These are phyloP conservation scores for Parelbella ahira DNA, from an alignment of 2,888 invertebrate genomes.

Conservation along the genomic window DNA sequence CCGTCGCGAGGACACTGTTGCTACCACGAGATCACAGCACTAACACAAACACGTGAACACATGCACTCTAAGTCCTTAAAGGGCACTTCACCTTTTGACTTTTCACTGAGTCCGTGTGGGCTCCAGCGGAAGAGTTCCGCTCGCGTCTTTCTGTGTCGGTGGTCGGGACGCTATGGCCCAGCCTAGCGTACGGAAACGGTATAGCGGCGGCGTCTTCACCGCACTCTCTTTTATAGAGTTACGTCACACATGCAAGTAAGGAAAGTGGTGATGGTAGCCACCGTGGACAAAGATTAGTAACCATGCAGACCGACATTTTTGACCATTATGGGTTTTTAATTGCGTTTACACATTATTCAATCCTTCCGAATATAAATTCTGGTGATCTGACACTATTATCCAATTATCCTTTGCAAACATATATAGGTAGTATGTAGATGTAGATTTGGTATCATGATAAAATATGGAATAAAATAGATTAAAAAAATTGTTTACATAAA, in stretches of 20 bases:
- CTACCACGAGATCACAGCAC: slow-evolving; percentile 64
- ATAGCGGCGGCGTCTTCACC: slow-evolving; percentile 77
- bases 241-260: slow-evolving; percentile 77
- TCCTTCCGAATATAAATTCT: too few species aligned
- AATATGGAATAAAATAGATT: too few species aligned
- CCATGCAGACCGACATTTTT: slow-evolving; percentile 41
- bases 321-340: too few species aligned
- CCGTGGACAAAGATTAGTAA: slow-evolving; percentile 57
- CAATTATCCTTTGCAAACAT: too few species aligned
- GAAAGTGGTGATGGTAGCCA: slow-evolving; percentile 77
- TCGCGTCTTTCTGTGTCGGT: slow-evolving; percentile 66
- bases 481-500: too few species aligned
- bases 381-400: too few species aligned
- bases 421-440: too few species aligned
- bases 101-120: slow-evolving; percentile 63
- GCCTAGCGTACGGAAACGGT: slow-evolving; percentile 77
- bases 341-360: too few species aligned
- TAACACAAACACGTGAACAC: slow-evolving; percentile 37
- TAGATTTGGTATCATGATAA: too few species aligned
- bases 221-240: slow-evolving; percentile 79
- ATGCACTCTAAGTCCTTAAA: slow-evolving; percentile 31
- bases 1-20: slow-evolving; percentile 51
- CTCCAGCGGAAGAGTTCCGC: slow-evolving; percentile 76
- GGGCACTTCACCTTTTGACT: slow-evolving; percentile 46
- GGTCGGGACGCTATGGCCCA: slow-evolving; percentile 70